These are phyloP conservation scores for Leptopilina myrica DNA, from an alignment of 2,888 invertebrate genomes.

Conservation along the genomic window DNA sequence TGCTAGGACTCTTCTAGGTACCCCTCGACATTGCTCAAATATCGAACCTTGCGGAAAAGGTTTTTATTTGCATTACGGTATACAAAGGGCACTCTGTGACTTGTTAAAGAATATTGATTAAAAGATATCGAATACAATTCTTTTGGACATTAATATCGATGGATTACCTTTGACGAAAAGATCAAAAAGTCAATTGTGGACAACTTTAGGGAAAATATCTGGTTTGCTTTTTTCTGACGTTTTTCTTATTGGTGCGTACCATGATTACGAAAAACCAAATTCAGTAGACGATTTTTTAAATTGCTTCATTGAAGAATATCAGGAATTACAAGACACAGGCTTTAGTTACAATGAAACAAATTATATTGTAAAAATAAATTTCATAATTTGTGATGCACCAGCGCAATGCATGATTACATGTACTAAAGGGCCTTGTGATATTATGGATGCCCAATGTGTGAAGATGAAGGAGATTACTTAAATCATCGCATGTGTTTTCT, in stretches of 20 bases:
- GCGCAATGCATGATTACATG: conserved; percentile 50
- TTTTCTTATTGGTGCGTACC: conserved; percentile 46
- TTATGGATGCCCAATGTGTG: conserved; percentile 50
- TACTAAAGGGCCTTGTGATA: conserved; percentile 49
- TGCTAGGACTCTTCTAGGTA: background rate
- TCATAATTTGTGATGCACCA: conserved; percentile 51
- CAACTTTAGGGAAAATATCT: conserved; percentile 27
- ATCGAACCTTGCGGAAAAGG: conserved; percentile 21
- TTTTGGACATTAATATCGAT: conserved; percentile 29
- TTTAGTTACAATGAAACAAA: conserved; percentile 36
- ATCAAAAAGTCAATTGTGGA: conserved; percentile 33
- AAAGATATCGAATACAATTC: conserved; percentile 6
- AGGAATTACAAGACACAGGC: conserved; percentile 44
- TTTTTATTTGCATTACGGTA: conserved; percentile 20
- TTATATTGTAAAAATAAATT: conserved; percentile 42
- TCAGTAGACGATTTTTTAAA: conserved; percentile 47
- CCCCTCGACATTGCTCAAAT: background rate
- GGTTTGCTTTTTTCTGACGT: background rate
- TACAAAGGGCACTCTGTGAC: conserved; percentile 17
- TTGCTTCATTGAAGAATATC: conserved; percentile 47
- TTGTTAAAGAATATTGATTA: background rate
- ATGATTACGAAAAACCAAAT: conserved; percentile 41
- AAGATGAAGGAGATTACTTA: conserved; percentile 39
- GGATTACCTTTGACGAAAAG: conserved; percentile 26
- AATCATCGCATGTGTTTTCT: too few relatives aligned